Base-by-base conservation (phyloP, 2,888 invertebrate species). In the Nomada hirtipes region DNA sequence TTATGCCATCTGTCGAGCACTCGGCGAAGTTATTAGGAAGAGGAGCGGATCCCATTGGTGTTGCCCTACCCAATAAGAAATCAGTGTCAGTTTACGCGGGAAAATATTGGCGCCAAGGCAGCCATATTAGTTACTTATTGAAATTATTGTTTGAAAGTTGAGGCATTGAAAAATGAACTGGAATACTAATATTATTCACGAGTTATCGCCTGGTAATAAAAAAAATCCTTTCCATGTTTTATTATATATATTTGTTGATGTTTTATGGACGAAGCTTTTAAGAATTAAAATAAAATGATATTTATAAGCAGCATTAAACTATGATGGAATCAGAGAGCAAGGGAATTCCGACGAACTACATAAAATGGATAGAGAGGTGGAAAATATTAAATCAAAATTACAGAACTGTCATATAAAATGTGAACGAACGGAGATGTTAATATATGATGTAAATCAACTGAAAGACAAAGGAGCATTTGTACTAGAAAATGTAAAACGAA, bases 1-100 rank as follows among this genome's bases (percentile, higher is more conserved):
- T 88, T 79, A 55, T 59, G 87, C 82, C 90, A 90, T 91, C 90
- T 91, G 74, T 67, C 89, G 90, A 29, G 15, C 52, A 4, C 26
- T 26, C 0, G 13, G 3, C 4, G 20, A 71, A 82, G 61, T 63
- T 61, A 4, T 23, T 60, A 23, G 52, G 64, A 44, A 52, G 61
- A 59, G 67, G 60, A n/a, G 29, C 20, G 2, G 1, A n/a, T n/a
- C 23, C n/a, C 52, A 89, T 84, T 87, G 75, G 89, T 36, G 57
- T 29, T 2, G 15, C 13, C 36, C 1, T 59, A 23, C 15, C 87
- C 88, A 88, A 84, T 86, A 10, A 26, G n/a, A 2, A 7, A 36
- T 4, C 20, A 26, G n/a, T 36, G 9, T 20, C 61, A 44, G 1
- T 89, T 89, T 83, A 64, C 77, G 88, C 89, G 88, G 88, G 88